Percentiles rank a stretch among this genome's conserved stretches.
Conservation (phyloP, 2,888 invertebrate genomes). For the Eudasyphora cyanicolor region DNA sequence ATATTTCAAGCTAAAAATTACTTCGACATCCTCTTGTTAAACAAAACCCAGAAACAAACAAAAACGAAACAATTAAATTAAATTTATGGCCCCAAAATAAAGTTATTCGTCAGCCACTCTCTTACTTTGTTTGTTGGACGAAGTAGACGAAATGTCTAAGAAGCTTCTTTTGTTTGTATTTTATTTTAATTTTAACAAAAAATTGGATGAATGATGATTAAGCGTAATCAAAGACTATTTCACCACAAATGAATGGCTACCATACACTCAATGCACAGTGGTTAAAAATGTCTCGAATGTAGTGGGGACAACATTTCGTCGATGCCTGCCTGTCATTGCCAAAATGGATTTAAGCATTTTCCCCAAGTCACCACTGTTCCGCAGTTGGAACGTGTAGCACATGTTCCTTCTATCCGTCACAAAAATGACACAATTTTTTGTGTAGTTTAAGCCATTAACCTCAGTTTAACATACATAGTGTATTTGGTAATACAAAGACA, state of each 20-base stretch:
- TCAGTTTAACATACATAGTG: not conserved
- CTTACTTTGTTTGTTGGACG: too few relatives aligned
- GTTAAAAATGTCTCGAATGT: too few relatives aligned
- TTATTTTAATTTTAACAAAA: not conserved
- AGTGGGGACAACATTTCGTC: too few relatives aligned
- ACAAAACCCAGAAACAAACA: too few relatives aligned
- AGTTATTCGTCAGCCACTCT: not conserved
- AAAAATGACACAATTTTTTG: not conserved
- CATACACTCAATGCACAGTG: not conserved
- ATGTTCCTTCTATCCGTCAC: not conserved
- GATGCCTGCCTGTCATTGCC: too few relatives aligned
- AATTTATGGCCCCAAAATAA: conserved; percentile 30
- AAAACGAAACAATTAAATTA: not conserved
- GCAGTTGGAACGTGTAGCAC: not conserved
- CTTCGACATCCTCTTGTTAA: not conserved
- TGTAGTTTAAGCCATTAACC: not conserved
- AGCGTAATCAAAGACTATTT: conserved; percentile 9
- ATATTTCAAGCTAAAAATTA: not conserved
- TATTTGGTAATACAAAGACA: too few relatives aligned
- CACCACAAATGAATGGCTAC: not conserved
- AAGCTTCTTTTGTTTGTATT: not conserved
- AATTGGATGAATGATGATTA: not conserved
- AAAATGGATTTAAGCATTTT: too few relatives aligned
- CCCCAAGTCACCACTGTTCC: not conserved
- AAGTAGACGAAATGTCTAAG: not conserved